Conservation (phyloP, 2,888 invertebrate genomes). For the Phyllotreta cruciferae region DNA sequence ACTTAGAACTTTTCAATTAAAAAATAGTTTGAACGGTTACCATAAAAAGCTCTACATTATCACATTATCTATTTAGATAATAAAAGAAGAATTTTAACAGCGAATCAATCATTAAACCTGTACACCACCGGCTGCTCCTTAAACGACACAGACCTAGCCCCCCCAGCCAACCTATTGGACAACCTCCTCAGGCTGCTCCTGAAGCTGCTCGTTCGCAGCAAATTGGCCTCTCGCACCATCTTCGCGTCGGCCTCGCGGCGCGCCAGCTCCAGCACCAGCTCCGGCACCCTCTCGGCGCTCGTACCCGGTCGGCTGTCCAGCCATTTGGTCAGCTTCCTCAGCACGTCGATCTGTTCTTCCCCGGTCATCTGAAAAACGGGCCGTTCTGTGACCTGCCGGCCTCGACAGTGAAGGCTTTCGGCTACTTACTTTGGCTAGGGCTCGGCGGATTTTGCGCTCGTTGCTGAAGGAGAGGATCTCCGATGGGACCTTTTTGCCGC, state of each 20-base stretch:
- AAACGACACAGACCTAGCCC: slow-evolving; percentile 52
- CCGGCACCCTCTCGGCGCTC: slow-evolving; percentile 50
- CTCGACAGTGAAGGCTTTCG: neutral
- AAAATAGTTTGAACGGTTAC: no score
- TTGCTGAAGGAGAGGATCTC: slow-evolving; percentile 51
- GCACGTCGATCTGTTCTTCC: slow-evolving; percentile 50
- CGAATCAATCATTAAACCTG: slow-evolving; percentile 40
- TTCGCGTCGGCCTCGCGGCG: slow-evolving; percentile 45
- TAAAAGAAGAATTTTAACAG: neutral
- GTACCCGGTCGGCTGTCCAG: slow-evolving; percentile 48
- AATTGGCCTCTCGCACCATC: slow-evolving; percentile 44
- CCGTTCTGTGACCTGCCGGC: neutral
- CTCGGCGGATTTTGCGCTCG: slow-evolving; percentile 51
- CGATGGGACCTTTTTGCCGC: slow-evolving; percentile 47
- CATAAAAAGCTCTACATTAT: neutral
- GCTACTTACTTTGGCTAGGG: slow-evolving; percentile 47
- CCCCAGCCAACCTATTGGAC: no score
- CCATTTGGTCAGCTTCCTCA: slow-evolving; percentile 51
- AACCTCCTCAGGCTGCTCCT: slow-evolving; percentile 50
- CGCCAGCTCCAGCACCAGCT: slow-evolving; percentile 48
- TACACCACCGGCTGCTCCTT: slow-evolving; percentile 51
- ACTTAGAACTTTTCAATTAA: no score
- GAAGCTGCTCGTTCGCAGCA: slow-evolving; percentile 49
- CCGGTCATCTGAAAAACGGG: slow-evolving; percentile 58
- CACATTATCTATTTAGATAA: neutral